A percentile compares a stretch with the other conserved stretches of the same genome.
phyloP scores from a whole-genome alignment of 1,140 invertebrate species.

The Lepeophtheirus salmonis region DNA sequence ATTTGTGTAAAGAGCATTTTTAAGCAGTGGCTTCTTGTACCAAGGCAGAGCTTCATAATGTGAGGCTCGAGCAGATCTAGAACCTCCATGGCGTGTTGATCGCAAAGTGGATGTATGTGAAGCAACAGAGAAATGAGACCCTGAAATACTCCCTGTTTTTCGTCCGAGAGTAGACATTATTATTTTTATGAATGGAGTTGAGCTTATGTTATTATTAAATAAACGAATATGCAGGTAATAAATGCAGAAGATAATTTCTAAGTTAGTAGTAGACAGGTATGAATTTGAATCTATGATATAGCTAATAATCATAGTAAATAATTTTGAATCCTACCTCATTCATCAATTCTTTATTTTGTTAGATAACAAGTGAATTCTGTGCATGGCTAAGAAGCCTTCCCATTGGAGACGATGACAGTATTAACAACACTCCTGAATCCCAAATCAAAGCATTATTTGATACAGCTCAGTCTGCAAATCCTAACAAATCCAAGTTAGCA shows the following conservation, averaged over 20 bases:
- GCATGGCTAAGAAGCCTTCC: slow-evolving; percentile 14
- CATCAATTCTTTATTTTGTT: too few relatives aligned
- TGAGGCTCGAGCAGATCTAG: background rate
- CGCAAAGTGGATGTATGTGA: background rate
- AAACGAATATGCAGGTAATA: too few relatives aligned
- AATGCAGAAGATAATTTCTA: too few relatives aligned
- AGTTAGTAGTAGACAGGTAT: too few relatives aligned
- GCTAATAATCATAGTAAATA: too few relatives aligned
- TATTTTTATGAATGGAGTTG: too few relatives aligned
- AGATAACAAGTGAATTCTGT: slow-evolving; percentile 16
- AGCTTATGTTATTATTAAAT: too few relatives aligned
- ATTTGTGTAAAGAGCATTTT: slow-evolving; percentile 11
- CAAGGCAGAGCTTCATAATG: background rate
- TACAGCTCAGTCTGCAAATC: slow-evolving; percentile 11
- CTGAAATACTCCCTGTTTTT: background rate
- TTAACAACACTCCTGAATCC: slow-evolving; percentile 8
- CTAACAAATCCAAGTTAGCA: slow-evolving; percentile 12
- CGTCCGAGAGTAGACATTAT: background rate
- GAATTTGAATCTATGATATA: too few relatives aligned
- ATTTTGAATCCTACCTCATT: too few relatives aligned
- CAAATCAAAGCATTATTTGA: slow-evolving; percentile 14
- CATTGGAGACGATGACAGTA: background rate
- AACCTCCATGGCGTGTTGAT: background rate
- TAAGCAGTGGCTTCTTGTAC: slow-evolving; percentile 3
- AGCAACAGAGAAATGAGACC: background rate